A percentile compares a stretch with the other conserved stretches of the same genome.
Evolutionary conservation across 1,140 invertebrate genomes (phyloP).

Genomic region (Tetramorium simillimum): DNA sequence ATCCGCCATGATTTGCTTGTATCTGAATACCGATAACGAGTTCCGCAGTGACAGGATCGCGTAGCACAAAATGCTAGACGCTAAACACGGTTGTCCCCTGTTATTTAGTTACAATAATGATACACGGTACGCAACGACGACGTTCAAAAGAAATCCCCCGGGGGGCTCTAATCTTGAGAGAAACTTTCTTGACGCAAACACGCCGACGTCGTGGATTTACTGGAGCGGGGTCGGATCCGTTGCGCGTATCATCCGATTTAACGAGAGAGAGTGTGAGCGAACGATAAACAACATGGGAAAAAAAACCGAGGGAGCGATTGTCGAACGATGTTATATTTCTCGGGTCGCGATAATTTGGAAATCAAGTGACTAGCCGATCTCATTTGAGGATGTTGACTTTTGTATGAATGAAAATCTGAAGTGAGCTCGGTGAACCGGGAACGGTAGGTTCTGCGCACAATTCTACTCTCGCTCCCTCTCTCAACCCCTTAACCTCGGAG

Average conservation of each 20-base stretch:
- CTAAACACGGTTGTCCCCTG: not conserved
- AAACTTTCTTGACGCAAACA: slow-evolving; percentile 2
- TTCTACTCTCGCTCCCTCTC: slow-evolving; percentile 2
- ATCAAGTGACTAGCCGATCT: not conserved
- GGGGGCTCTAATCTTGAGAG: not conserved
- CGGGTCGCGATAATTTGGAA: not conserved
- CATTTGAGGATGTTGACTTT: slow-evolving; percentile 3
- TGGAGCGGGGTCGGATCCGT: not conserved
- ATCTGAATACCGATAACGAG: not conserved
- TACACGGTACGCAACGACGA: too few species aligned
- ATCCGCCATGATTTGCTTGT: slow-evolving; percentile 18
- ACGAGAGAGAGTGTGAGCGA: slow-evolving; percentile 5
- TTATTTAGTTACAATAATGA: not conserved
- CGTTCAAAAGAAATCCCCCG: not conserved
- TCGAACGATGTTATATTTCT: not conserved
- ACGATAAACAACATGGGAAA: slow-evolving; percentile 22
- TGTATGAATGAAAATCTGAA: slow-evolving; percentile 63
- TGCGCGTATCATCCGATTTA: slow-evolving; percentile 43
- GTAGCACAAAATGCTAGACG: not conserved
- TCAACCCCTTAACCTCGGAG: slow-evolving; percentile 34
- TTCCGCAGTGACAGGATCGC: not conserved
- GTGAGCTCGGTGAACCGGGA: slow-evolving; percentile 33
- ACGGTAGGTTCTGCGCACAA: not conserved
- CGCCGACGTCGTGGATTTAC: not conserved
- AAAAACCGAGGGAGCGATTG: not conserved